A percentile compares a stretch with the other conserved stretches of the same genome.
These are phyloP conservation scores for Arbacia lixula DNA, from an alignment of 53 echinoderm and acorn worm genomes.

Conservation along the genomic window DNA sequence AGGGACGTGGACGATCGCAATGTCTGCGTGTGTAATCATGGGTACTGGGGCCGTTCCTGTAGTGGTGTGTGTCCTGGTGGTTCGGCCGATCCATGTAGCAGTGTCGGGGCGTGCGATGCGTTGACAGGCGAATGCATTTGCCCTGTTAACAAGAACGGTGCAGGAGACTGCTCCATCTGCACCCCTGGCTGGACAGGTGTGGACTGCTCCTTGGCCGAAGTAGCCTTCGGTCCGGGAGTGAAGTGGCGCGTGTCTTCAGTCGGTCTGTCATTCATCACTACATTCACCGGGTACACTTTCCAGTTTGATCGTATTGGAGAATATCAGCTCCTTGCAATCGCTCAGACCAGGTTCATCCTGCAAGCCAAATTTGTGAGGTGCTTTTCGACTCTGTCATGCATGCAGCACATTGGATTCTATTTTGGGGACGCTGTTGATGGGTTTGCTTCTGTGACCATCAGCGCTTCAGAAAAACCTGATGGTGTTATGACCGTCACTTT, in stretches of 20 bases:
- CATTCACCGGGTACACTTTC: constrained; percentile 74
- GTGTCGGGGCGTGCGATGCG: constrained; percentile 67
- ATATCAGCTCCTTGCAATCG: constrained; percentile 69
- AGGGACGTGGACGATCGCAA: constrained; percentile 64
- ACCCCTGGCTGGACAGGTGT: constrained; percentile 75
- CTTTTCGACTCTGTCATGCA: constrained; percentile 75
- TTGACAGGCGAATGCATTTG: constrained; percentile 70
- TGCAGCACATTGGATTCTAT: constrained; percentile 75
- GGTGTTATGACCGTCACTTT: constrained; percentile 59
- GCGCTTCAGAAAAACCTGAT: constrained; percentile 49
- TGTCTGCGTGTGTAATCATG: constrained; percentile 74
- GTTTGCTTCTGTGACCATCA: constrained; percentile 68
- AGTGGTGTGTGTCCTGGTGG: constrained; percentile 79
- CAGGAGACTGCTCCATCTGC: constrained; percentile 70
- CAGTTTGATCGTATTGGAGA: constrained; percentile 74
- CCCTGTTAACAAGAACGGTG: constrained; percentile 84
- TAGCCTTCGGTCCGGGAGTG: constrained; percentile 5
- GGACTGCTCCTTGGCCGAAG: constrained; percentile 56
- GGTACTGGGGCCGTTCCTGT: constrained; percentile 75
- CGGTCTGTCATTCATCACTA: constrained; percentile 82
- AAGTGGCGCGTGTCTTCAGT: constrained; percentile 47
- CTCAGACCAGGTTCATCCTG: constrained; percentile 62
- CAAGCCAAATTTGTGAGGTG: constrained; percentile 85
- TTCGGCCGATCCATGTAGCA: constrained; percentile 74
- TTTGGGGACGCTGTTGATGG: constrained; percentile 77